Evolutionary conservation across 2,113 vertebrate genomes (phyloP), one percentile per base, ranked within the genome.

Genomic region (Acrocephalus arundinaceus): DNA sequence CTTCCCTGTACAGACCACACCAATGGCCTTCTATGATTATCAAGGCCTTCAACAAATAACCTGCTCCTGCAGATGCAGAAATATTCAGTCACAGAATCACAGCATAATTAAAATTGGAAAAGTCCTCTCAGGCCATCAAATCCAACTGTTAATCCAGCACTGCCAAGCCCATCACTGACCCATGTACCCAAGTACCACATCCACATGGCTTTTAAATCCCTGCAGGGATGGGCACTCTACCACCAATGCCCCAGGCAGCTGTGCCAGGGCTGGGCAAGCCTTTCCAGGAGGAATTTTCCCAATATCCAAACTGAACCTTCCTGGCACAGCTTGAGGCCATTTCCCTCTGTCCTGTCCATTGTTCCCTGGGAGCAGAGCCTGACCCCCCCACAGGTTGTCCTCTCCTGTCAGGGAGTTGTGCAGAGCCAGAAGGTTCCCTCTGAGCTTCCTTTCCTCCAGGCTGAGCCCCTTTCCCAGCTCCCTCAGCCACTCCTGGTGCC

Each of bases 281-380:
- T 33, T 48, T 22, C 6, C 3, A 9, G 23, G 19, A 31, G 11
- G 31, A 72, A 54, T 54, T 66, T 43, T 39, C 49, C 61, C 22
- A 65, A 4, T 27, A n/a, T 25, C 67, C 39, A 41, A 7, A 45
- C 18, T 19, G 18, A 31, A 0, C 7, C 21, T 41, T 8, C 25
- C 46, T 25, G 41, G 20, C 31, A 1, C 54, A 67, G 13, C 20
- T 0, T 12, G 48, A 57, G 33, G 61, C 28, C 0, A 0, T n/a
- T 51, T 1, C 33, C 48, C 19, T 16, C 39, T 27, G 1, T 59
- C 46, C 59, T 67, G 30, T 22, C 12, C 59, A 35, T 41, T 55
- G 59, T 22, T 55, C 55, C 73, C 16, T 67, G 54, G 12, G 13
- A 86, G 24, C 48, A 68, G 20, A n/a, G 8, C 28, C 30, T 0